Conservation (phyloP, 2,113 vertebrate genomes). For the Myiopsitta monachus region DNA sequence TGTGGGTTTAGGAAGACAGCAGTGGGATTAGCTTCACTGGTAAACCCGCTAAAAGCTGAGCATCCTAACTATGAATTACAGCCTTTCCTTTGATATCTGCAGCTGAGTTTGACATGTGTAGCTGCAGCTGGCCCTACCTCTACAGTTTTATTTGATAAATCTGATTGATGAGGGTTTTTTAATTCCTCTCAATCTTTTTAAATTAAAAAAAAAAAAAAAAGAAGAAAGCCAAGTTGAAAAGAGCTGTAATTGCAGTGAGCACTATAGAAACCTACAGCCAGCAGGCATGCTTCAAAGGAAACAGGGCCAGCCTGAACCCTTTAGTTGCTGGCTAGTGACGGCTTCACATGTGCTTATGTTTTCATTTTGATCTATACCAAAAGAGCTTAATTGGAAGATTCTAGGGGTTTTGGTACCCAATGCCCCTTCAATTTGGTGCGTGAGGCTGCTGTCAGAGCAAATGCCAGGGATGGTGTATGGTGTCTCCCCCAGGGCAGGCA, state of each 20-base stretch:
- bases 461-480: neutral
- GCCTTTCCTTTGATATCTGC: constrained; percentile 14
- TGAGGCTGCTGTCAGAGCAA: neutral
- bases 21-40: neutral
- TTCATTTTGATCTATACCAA: neutral
- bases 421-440: neutral
- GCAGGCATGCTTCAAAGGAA: constrained; percentile 49
- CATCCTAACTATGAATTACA: constrained; percentile 3
- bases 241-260: constrained; percentile 25
- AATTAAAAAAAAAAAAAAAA: constrained; percentile 18
- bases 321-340: neutral
- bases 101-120: constrained; percentile 46
- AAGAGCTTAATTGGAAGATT: neutral
- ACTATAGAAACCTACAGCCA: constrained; percentile 28
- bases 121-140: constrained; percentile 59
- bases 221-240: constrained; percentile 17
- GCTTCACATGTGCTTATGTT: neutral
- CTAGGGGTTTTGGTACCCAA: neutral
- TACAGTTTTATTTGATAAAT: constrained; percentile 55
- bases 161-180: constrained; percentile 40
- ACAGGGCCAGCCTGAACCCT: neutral
- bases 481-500: fast-evolving
- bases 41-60: neutral
- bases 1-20: neutral
- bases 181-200: constrained; percentile 58